phyloP scores from a whole-genome alignment of 53 echinoderm and acorn worm genomes.

The Antedon mediterranea region DNA sequence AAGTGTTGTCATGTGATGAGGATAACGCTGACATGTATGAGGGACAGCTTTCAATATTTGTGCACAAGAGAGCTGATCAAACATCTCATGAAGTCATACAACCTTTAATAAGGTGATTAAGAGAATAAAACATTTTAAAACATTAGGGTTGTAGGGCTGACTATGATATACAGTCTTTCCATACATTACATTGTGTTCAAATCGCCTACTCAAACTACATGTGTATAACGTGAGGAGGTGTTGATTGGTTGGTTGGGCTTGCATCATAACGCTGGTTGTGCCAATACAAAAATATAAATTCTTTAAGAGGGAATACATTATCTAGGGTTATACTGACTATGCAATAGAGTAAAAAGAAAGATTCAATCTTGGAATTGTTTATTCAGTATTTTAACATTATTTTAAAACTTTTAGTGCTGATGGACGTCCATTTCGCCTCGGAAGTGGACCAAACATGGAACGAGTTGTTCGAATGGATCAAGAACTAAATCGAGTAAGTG shows the following conservation, averaged over 20 bases:
- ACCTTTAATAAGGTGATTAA: constrained; percentile 78
- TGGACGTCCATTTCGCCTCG: constrained; percentile 72
- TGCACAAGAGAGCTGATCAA: constrained; percentile 76
- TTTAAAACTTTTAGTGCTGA: constrained; percentile 45
- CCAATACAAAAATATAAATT: too few relatives aligned
- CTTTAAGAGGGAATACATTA: not conserved
- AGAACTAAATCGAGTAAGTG: constrained; percentile 50
- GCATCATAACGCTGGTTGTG: too few relatives aligned
- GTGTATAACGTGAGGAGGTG: too few relatives aligned
- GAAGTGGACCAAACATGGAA: constrained; percentile 84
- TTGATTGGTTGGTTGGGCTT: too few relatives aligned
- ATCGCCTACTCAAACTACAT: too few relatives aligned
- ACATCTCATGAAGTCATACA: constrained; percentile 80
- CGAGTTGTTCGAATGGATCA: constrained; percentile 78
- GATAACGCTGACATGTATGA: constrained; percentile 63
- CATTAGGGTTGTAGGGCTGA: too few relatives aligned
- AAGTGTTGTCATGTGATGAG: constrained; percentile 18
- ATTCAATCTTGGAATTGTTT: too few relatives aligned
- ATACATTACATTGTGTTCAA: too few relatives aligned
- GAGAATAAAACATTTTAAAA: too few relatives aligned
- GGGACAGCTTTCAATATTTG: constrained; percentile 68
- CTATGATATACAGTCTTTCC: too few relatives aligned
- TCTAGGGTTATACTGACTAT: not conserved
- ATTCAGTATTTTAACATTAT: not conserved
- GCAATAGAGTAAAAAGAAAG: too few relatives aligned